Evolutionary conservation across 2,888 invertebrate species (phyloP).

Genomic region (Himalopsyche japonica): DNA sequence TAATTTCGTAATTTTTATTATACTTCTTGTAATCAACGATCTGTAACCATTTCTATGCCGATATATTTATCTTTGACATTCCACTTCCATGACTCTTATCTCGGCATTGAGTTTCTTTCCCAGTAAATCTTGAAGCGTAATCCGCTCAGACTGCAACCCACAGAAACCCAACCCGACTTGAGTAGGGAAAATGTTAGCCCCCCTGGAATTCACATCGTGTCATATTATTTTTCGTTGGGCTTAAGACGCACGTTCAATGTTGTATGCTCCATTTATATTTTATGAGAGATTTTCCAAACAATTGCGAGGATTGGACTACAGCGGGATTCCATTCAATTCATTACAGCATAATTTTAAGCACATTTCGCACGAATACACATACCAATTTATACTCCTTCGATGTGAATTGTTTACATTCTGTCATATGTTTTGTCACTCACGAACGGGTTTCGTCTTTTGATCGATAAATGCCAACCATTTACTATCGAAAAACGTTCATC

Average conservation of each 20-base stretch:
- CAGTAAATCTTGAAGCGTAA: not conserved
- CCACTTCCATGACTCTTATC: not conserved
- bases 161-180: not conserved
- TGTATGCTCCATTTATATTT: not conserved
- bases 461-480: too few relatives aligned
- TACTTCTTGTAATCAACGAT: too few relatives aligned
- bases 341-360: too few relatives aligned
- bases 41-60: not conserved
- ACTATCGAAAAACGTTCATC: too few relatives aligned
- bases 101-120: not conserved
- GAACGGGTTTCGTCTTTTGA: too few relatives aligned
- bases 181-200: not conserved
- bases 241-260: not conserved
- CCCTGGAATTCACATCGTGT: not conserved
- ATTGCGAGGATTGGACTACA: not conserved
- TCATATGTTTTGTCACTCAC: too few relatives aligned
- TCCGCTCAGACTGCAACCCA: not conserved
- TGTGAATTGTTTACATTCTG: too few relatives aligned
- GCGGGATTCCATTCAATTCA: not conserved
- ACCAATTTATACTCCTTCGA: too few relatives aligned
- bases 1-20: too few relatives aligned
- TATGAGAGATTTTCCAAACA: not conserved
- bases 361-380: too few relatives aligned
- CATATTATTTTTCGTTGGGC: not conserved
- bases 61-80: not conserved